A percentile compares a stretch with the other conserved stretches of the same genome.
phyloP scores from a whole-genome alignment of 2,888 invertebrate genomes.

The Ceriagrion tenellum region DNA sequence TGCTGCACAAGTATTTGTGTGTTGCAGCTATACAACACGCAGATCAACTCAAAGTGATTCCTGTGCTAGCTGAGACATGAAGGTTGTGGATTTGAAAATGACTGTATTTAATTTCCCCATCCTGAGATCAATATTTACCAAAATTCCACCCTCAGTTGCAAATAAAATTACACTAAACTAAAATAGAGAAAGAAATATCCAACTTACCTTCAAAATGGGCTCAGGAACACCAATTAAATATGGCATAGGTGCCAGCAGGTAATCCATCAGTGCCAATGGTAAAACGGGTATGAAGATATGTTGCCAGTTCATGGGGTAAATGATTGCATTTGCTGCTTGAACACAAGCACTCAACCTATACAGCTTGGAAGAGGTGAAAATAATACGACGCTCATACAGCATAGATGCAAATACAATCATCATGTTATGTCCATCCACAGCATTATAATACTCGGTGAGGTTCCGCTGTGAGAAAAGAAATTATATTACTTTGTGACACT shows the following conservation, averaged over 20 bases:
- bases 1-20: too few relatives aligned
- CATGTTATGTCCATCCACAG: conserved; percentile 97
- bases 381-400: conserved; percentile 95
- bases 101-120: too few relatives aligned
- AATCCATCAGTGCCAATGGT: conserved; percentile 93
- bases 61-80: too few relatives aligned
- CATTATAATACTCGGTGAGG: conserved; percentile 98
- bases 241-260: conserved; percentile 97
- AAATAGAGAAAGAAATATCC: too few relatives aligned
- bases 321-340: conserved; percentile 95
- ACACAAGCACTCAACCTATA: conserved; percentile 95
- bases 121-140: too few relatives aligned
- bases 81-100: too few relatives aligned
- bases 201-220: conserved; percentile 87
- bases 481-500: neutral
- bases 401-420: conserved; percentile 96
- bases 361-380: conserved; percentile 94
- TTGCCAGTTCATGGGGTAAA: conserved; percentile 99
- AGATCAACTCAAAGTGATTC: too few relatives aligned
- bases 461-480: conserved; percentile 86
- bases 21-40: too few relatives aligned
- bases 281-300: conserved; percentile 98
- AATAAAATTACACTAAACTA: too few relatives aligned
- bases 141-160: too few relatives aligned
- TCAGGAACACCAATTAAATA: conserved; percentile 97